Evolutionary conservation across 2,888 invertebrate genomes (phyloP).

Genomic region (Acanthosepion pharaonis): DNA sequence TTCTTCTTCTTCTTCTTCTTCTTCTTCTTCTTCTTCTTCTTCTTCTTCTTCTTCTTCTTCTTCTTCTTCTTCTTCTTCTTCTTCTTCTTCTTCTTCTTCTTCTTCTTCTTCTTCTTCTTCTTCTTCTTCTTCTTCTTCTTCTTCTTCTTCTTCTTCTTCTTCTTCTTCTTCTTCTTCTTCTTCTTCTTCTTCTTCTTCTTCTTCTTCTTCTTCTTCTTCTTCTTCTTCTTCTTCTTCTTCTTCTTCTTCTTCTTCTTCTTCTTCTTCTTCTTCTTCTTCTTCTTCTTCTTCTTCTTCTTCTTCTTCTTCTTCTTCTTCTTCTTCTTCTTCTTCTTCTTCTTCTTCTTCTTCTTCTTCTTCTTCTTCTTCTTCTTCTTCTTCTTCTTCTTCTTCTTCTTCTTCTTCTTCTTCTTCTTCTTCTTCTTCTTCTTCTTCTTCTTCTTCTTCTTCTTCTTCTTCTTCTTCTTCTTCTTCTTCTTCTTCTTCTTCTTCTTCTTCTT

Average conservation of each 20-base stretch:
- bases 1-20: not conserved
- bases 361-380: too few relatives aligned
- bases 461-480: not conserved
- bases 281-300: not conserved
- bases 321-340: not conserved
- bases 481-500: not conserved
- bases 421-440: not conserved
- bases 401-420: too few relatives aligned
- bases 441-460: not conserved
- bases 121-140: too few relatives aligned
- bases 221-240: not conserved
- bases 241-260: not conserved
- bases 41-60: not conserved
- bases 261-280: not conserved
- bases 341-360: too few relatives aligned
- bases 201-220: too few relatives aligned
- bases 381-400: not conserved
- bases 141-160: not conserved
- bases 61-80: not conserved
- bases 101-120: too few relatives aligned
- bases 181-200: not conserved
- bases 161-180: too few relatives aligned
- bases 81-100: not conserved
- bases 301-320: not conserved
- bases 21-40: not conserved